Conservation (phyloP, 2,797 vertebrate species). For the Pygocentrus nattereri region DNA sequence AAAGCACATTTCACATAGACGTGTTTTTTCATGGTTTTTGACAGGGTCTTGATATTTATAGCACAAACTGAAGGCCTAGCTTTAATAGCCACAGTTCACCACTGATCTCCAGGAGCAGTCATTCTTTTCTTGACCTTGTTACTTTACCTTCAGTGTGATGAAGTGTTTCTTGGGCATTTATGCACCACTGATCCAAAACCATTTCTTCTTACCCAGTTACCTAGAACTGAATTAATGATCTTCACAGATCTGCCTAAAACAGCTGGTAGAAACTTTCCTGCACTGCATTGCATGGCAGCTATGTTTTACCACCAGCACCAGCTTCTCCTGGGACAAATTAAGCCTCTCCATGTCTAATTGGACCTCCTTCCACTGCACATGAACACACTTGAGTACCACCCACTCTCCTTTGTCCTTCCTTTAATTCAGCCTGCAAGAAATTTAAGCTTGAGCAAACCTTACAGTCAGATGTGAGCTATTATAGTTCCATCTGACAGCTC, state of each 20-base stretch:
- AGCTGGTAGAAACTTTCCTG: background rate
- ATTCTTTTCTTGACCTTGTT: background rate
- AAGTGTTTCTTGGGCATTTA: background rate
- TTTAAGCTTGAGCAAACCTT: background rate
- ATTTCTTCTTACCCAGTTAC: background rate
- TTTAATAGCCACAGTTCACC: too few relatives aligned
- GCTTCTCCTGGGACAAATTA: slow-evolving; percentile 35
- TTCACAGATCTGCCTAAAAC: slow-evolving; percentile 5
- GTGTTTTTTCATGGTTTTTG: too few relatives aligned
- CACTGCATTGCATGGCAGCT: background rate
- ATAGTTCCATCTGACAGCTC: slow-evolving; percentile 11
- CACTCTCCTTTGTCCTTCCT: background rate
- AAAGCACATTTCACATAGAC: too few relatives aligned
- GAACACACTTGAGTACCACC: background rate
- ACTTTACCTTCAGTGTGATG: background rate
- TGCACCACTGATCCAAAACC: slow-evolving; percentile 10
- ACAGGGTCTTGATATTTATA: too few relatives aligned
- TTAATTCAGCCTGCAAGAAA: background rate
- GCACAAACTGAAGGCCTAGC: too few relatives aligned
- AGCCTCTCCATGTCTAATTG: slow-evolving; percentile 9
- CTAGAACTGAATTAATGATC: slow-evolving; percentile 18
- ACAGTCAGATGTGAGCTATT: background rate
- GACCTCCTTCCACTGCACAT: slow-evolving; percentile 14
- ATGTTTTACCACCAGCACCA: background rate
- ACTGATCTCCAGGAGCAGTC: too few relatives aligned